A percentile compares a stretch with the other conserved stretches of the same genome.
These are phyloP conservation scores for Tinea trinotella DNA, from an alignment of 2,888 invertebrate genomes.

Conservation along the genomic window DNA sequence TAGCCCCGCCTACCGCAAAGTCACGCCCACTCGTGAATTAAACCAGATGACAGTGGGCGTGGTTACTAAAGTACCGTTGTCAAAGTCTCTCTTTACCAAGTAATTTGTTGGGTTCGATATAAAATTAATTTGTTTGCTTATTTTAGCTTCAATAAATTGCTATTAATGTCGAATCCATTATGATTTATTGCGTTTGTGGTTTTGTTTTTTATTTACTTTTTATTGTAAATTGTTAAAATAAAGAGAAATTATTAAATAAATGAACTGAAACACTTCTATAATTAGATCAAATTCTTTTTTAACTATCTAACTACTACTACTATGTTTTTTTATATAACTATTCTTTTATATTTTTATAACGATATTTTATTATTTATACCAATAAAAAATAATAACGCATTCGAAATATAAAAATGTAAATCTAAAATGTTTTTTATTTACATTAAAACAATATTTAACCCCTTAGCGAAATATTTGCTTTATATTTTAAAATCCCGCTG, in stretches of 20 bases:
- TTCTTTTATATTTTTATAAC: too few species aligned
- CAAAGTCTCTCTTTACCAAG: constrained; percentile 69
- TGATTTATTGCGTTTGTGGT: not conserved
- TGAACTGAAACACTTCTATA: too few species aligned
- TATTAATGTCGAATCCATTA: too few species aligned
- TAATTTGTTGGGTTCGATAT: constrained; percentile 65
- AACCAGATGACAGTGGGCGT: constrained; percentile 63
- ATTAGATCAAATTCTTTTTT: too few species aligned
- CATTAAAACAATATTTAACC: constrained; percentile 1
- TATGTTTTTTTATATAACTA: too few species aligned
- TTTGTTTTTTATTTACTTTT: not conserved
- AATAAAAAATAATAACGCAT: too few species aligned
- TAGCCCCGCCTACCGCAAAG: constrained; percentile 30
- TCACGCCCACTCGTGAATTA: constrained; percentile 46
- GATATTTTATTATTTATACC: too few species aligned
- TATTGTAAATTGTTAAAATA: too few species aligned
- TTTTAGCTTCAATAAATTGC: not conserved
- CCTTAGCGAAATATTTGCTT: not conserved
- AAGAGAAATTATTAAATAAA: too few species aligned
- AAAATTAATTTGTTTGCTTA: constrained; percentile 36
- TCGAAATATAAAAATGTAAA: too few species aligned
- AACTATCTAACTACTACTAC: too few species aligned
- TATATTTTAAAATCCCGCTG: constrained; percentile 16
- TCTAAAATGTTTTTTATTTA: not conserved
- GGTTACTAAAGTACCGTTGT: constrained; percentile 54